Conservation (phyloP, 2,113 vertebrate genomes). For the Sapajus apella region DNA sequence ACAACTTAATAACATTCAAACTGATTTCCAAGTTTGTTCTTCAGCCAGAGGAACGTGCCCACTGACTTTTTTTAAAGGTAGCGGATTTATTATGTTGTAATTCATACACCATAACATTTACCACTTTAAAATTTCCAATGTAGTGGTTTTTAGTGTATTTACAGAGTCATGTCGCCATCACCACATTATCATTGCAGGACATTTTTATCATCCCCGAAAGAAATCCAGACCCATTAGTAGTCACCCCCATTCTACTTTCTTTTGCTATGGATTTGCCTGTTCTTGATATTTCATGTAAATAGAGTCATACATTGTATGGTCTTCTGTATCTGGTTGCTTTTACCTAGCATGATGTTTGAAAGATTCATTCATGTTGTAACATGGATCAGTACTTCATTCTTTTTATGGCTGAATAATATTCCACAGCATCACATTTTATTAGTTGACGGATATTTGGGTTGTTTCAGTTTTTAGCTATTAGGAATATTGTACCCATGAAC, state of each 20-base stretch:
- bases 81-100: background rate
- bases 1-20: slow-evolving; percentile 12
- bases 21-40: slow-evolving; percentile 24
- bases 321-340: background rate
- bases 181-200: background rate
- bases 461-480: background rate
- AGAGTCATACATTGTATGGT: background rate
- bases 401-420: background rate
- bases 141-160: background rate
- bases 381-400: background rate
- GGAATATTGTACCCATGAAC: background rate
- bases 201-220: background rate
- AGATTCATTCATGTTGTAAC: background rate
- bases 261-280: background rate
- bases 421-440: background rate
- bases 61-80: background rate
- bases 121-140: slow-evolving; percentile 1
- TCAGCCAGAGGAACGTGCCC: background rate
- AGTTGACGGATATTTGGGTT: background rate
- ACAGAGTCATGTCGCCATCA: background rate
- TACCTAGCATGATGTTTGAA: background rate
- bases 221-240: background rate
- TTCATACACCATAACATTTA: background rate
- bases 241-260: background rate
- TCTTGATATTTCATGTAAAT: background rate